Conservation (phyloP, 2,888 invertebrate species). For the Tenthredo notha region DNA sequence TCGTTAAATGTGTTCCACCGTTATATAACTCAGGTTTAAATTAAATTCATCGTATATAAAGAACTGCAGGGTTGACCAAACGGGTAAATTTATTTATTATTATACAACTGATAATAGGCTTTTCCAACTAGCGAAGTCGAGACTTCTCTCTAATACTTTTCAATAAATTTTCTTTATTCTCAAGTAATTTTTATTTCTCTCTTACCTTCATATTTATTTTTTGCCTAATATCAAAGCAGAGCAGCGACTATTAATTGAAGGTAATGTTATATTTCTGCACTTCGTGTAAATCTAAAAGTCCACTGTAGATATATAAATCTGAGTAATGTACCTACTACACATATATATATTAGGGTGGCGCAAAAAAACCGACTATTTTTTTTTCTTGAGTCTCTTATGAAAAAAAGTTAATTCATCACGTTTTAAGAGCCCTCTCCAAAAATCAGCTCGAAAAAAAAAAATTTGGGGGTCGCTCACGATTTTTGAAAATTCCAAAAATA, state of each 20-base stretch:
- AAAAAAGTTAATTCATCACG: too few relatives aligned
- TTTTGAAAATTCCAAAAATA: too few relatives aligned
- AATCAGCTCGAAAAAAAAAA: too few relatives aligned
- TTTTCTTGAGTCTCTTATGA: too few relatives aligned
- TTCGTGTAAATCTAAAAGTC: neutral
- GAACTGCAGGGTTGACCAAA: neutral
- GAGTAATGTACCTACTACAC: neutral
- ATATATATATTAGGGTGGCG: too few relatives aligned
- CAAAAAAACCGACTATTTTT: too few relatives aligned
- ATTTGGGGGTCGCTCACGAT: too few relatives aligned
- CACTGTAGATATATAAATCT: neutral
- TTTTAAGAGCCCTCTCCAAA: too few relatives aligned
- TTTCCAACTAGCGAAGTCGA: too few relatives aligned
- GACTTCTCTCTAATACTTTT: too few relatives aligned
- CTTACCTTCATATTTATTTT: neutral
- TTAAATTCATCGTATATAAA: neutral
- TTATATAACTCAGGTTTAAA: neutral
- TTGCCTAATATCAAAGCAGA: neutral
- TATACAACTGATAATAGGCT: too few relatives aligned
- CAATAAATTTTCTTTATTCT: neutral
- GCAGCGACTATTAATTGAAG: neutral
- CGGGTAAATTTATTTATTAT: neutral
- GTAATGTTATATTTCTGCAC: neutral
- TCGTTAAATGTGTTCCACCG: neutral
- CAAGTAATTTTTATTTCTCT: neutral